Evolutionary conservation across 2,797 vertebrate species (phyloP).

Genomic region (Gobionotothen gibberifrons): DNA sequence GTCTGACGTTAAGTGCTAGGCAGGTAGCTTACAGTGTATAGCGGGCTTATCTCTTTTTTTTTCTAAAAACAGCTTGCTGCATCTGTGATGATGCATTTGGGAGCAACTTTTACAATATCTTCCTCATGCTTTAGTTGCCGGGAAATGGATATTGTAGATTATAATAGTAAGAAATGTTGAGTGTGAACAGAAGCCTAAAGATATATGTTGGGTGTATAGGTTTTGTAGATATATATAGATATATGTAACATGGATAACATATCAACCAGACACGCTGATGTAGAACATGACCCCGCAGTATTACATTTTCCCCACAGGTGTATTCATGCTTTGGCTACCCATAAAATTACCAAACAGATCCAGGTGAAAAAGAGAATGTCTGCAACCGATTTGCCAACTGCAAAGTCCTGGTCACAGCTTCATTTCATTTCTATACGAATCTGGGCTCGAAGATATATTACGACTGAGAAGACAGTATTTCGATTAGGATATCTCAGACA

Average conservation of each 20-base stretch:
- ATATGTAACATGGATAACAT: background rate
- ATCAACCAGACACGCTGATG: background rate
- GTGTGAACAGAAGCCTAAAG: background rate
- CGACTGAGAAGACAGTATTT: conserved; percentile 30
- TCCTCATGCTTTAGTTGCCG: background rate
- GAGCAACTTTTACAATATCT: background rate
- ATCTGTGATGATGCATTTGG: background rate
- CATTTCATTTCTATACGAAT: conserved; percentile 42
- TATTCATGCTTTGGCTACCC: background rate
- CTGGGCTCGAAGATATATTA: conserved; percentile 21
- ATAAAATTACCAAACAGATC: conserved; percentile 27
- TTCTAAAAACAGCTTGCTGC: background rate
- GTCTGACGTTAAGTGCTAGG: background rate
- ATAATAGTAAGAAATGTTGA: background rate
- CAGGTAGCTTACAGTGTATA: background rate
- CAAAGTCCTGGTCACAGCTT: conserved; percentile 26
- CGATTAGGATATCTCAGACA: conserved; percentile 51
- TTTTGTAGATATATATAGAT: background rate
- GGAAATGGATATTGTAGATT: background rate
- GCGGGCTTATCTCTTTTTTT: background rate
- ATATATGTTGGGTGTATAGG: background rate
- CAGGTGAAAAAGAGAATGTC: conserved; percentile 30
- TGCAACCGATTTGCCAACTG: conserved; percentile 31
- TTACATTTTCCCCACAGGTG: background rate
- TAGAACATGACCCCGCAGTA: background rate